Base-by-base conservation (phyloP, 2,797 vertebrate genomes). In the Typhlichthys eigenmanni region DNA sequence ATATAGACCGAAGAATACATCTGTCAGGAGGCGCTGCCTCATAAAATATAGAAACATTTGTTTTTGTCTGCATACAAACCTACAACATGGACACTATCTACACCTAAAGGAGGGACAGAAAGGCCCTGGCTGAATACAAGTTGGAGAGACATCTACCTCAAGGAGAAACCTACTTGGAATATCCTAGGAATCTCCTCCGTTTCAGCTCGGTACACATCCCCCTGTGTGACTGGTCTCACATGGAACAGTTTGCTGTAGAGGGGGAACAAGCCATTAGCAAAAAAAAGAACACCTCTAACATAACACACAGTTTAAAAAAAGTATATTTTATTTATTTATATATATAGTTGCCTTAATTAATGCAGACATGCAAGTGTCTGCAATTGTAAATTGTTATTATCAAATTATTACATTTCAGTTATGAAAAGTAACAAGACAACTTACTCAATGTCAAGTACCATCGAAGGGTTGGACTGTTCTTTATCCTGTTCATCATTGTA, bases 401-500 rank as follows among this genome's bases (percentile, higher is more conserved):
- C 24, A 19, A 7, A 6, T n/a, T 0, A 46, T 49, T 47, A 64
- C 7, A 2, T 38, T 12, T 7, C 13, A 54, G 24, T 29, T 29
- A 29, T 29, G 0, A 0, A 56, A 1, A 11, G 7, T 5, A 48
- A 17, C 0, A 43, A 45, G 43, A 13, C 10, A 17, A 98, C 98
- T 95, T 90, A 99, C 97, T 99, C 98, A 73, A 99, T 99, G 88
- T 99, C 98, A 72, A 99, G 94, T 89, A 99, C 97, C 98, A 99
- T 98, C 13, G 94, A 99, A 34, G 98, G 98, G 87, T 94, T 99
- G 67, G 96, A 99, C 81, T 96, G 97, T 69, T 99, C 97, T 82
- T 98, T 98, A 88, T 98, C 95, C 88, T 94, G 94, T 85, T 99
- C 98, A 55, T 99, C 97, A 1, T 99, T 98, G 89, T 99, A 99